These are phyloP conservation scores for Cetonia aurata DNA, from an alignment of 2,888 invertebrate species.

Conservation along the genomic window DNA sequence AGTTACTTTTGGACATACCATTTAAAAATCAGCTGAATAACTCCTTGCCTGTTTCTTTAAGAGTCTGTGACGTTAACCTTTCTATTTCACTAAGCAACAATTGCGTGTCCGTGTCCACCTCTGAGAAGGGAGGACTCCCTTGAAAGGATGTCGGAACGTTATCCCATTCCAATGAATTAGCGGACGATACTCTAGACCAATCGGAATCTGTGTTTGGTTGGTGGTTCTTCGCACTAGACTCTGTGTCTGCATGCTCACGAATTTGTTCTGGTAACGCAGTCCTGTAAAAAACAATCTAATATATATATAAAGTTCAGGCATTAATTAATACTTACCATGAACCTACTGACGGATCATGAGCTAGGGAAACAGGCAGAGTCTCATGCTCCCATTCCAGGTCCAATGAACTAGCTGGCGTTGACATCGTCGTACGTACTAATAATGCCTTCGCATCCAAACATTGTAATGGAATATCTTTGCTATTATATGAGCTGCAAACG, in stretches of 20 bases:
- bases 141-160: conserved; percentile 67
- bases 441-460: conserved; percentile 72
- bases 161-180: conserved; percentile 79
- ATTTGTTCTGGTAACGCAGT: conserved; percentile 52
- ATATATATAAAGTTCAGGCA: not conserved
- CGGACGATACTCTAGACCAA: conserved; percentile 75
- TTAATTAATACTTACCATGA: conserved; percentile 60
- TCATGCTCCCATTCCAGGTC: conserved; percentile 82
- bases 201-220: conserved; percentile 64
- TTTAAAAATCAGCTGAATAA: conserved; percentile 60
- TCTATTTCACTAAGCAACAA: conserved; percentile 77
- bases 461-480: conserved; percentile 72
- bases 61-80: conserved; percentile 74
- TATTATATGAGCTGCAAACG: conserved; percentile 55
- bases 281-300: conserved; percentile 45
- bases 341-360: conserved; percentile 63
- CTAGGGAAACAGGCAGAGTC: conserved; percentile 63
- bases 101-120: conserved; percentile 75
- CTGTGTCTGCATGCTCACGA: conserved; percentile 48
- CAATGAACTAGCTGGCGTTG: conserved; percentile 76
- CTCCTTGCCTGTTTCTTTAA: conserved; percentile 74
- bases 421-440: conserved; percentile 63
- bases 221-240: conserved; percentile 58
- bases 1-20: conserved; percentile 12
- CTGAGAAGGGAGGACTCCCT: conserved; percentile 65